phyloP scores from a whole-genome alignment of 2,797 vertebrate species.

The Dendrocincla tyrannina region DNA sequence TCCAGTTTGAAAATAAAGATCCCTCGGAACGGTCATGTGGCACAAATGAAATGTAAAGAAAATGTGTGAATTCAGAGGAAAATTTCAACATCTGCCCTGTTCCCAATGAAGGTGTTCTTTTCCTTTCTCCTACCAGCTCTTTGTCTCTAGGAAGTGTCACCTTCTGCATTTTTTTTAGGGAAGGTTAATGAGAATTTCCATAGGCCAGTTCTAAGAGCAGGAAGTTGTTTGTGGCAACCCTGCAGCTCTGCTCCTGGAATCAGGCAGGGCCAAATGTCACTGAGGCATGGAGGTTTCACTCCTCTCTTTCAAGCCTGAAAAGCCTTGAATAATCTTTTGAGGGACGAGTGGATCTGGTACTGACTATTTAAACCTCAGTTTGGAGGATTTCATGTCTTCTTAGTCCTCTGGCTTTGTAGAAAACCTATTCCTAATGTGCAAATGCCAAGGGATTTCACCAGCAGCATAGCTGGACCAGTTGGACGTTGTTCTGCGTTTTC shows the following conservation, averaged over 20 bases:
- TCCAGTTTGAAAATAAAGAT: background rate
- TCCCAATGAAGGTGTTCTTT: background rate
- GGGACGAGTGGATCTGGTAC: background rate
- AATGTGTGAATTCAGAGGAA: background rate
- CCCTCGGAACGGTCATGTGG: background rate
- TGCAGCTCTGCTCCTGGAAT: background rate
- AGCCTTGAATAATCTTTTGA: background rate
- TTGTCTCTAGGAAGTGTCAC: background rate
- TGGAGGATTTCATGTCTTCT: background rate
- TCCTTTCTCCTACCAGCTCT: background rate
- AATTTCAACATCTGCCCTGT: background rate
- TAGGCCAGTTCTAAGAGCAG: background rate
- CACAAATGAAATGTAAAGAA: background rate
- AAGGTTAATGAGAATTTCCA: background rate
- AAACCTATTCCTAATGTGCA: background rate
- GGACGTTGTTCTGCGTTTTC: background rate
- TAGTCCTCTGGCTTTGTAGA: background rate
- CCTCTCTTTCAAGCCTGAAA: background rate
- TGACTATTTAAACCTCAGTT: background rate
- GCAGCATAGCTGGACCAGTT: background rate
- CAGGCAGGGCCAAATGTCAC: background rate
- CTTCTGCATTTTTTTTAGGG: background rate
- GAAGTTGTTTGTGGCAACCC: background rate
- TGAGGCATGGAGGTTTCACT: background rate
- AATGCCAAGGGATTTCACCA: background rate